These are phyloP conservation scores for Ctenicera cuprea DNA, from an alignment of 2,888 invertebrate species.

Conservation along the genomic window DNA sequence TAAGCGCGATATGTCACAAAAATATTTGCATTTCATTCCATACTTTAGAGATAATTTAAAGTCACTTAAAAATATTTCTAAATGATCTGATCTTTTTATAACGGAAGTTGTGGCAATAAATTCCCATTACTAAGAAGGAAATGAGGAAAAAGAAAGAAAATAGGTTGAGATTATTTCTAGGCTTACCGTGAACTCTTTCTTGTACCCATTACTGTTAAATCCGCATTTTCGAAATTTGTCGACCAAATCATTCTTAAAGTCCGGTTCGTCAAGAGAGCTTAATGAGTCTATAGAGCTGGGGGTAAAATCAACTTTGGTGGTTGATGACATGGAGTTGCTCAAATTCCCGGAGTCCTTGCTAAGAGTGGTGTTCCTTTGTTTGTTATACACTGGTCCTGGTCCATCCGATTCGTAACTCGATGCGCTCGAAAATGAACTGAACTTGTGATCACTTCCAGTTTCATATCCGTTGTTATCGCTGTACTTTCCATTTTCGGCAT, in stretches of 20 bases:
- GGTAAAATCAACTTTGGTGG: constrained; percentile 69
- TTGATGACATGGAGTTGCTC: constrained; percentile 66
- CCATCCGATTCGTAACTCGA: constrained; percentile 71
- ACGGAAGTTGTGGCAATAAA: no score
- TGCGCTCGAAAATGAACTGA: constrained; percentile 69
- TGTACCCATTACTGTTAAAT: constrained; percentile 63
- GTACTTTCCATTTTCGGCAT: constrained; percentile 61
- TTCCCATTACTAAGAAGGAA: no score
- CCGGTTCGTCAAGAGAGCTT: constrained; percentile 71
- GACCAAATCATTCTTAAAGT: constrained; percentile 65
- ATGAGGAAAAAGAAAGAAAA: not conserved
- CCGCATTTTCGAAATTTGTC: constrained; percentile 68
- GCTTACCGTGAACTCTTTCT: constrained; percentile 60
- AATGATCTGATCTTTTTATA: no score
- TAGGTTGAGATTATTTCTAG: not conserved
- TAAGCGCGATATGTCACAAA: constrained; percentile 47
- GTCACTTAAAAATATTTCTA: no score
- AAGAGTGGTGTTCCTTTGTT: constrained; percentile 47
- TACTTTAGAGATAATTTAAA: no score
- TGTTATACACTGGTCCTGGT: constrained; percentile 50
- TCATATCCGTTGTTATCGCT: constrained; percentile 69
- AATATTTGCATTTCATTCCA: constrained; percentile 13
- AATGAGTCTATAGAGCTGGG: constrained; percentile 71
- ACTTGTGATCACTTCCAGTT: constrained; percentile 67
- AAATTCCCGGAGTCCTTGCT: constrained; percentile 71